phyloP scores from a whole-genome alignment of 1,140 invertebrate genomes.

The Zophobas atratus region DNA sequence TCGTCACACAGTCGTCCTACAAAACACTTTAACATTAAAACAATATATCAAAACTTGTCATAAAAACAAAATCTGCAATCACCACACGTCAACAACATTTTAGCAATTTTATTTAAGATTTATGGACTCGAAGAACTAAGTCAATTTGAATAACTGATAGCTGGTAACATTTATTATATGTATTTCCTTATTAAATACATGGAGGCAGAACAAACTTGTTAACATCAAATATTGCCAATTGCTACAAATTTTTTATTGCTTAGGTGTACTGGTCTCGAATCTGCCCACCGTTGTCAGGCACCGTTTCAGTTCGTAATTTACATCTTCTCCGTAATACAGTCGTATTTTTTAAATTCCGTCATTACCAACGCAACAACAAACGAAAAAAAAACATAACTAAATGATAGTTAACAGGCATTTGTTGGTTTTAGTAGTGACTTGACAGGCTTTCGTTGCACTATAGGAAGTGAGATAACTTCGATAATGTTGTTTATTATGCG shows the following conservation, averaged over 20 bases:
- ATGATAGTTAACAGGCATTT: constrained; percentile 37
- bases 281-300: constrained; percentile 30
- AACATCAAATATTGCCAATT: constrained; percentile 35
- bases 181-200: constrained; percentile 30
- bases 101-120: too few relatives aligned
- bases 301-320: constrained; percentile 39
- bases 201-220: constrained; percentile 16
- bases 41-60: too few relatives aligned
- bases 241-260: constrained; percentile 28
- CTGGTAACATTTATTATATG: too few relatives aligned
- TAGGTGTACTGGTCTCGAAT: constrained; percentile 34
- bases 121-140: too few relatives aligned
- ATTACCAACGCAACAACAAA: constrained; percentile 11
- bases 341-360: constrained; percentile 10
- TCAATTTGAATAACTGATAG: too few relatives aligned
- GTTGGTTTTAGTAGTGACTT: constrained; percentile 31
- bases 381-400: not conserved
- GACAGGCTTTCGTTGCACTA: constrained; percentile 44
- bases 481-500: constrained; percentile 46
- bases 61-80: too few relatives aligned
- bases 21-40: too few relatives aligned
- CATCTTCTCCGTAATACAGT: constrained; percentile 18
- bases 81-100: too few relatives aligned
- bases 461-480: constrained; percentile 47
- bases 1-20: too few relatives aligned